These are phyloP conservation scores for Tenthredo scrophulariae DNA, from an alignment of 2,888 invertebrate species.

Conservation along the genomic window DNA sequence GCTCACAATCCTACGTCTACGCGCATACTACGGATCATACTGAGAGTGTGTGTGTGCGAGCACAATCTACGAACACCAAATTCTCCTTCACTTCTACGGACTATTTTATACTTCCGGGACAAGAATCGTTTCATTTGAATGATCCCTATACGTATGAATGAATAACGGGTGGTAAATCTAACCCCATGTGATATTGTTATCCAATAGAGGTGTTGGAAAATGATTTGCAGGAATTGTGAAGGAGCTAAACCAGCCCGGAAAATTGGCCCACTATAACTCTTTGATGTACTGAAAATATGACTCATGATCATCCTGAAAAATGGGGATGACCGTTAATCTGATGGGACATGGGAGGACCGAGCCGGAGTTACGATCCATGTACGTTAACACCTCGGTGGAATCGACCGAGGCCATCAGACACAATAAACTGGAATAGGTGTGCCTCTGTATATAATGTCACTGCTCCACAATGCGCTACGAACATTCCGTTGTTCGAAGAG, in stretches of 20 bases:
- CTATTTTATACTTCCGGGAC: background rate
- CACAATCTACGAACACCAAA: background rate
- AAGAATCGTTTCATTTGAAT: background rate
- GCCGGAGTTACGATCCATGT: slow-evolving; percentile 35
- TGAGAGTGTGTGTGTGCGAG: background rate
- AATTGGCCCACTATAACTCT: slow-evolving; percentile 31
- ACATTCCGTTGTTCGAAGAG: slow-evolving; percentile 25
- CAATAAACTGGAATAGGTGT: slow-evolving; percentile 22
- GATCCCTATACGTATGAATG: background rate
- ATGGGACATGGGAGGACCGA: slow-evolving; percentile 8
- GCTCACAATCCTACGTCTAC: background rate
- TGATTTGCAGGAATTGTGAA: background rate
- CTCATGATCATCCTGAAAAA: slow-evolving; percentile 7
- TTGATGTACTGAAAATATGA: slow-evolving; percentile 12
- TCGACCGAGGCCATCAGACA: slow-evolving; percentile 38
- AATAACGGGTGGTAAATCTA: background rate
- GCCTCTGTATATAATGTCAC: background rate
- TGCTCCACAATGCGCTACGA: background rate
- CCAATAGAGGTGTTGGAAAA: background rate
- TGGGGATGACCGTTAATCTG: slow-evolving; percentile 38
- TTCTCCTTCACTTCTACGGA: background rate
- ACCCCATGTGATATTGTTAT: background rate
- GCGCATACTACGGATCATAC: background rate
- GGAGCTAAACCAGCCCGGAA: background rate
- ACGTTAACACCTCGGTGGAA: slow-evolving; percentile 25